Base-by-base conservation (phyloP, 2,888 invertebrate genomes). In the Bombylius discolor region DNA sequence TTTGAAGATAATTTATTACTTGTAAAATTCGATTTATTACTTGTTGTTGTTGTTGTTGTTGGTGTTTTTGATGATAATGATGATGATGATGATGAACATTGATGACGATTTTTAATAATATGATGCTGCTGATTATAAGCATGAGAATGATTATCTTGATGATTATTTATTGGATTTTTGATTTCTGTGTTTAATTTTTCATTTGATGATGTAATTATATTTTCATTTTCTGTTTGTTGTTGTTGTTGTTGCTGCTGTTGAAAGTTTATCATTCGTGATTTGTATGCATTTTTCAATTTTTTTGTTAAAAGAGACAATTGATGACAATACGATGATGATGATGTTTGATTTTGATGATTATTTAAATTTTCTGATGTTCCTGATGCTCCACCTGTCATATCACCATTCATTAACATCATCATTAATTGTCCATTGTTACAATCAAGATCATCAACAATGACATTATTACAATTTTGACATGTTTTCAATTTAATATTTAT, bases 401-500 rank as follows among this genome's bases (percentile, higher is more conserved):
- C 36, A 36, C 36, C 36, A 36, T 9, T 31, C 46, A 48, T 33
- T 53, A 42, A 23, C 31, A 5, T 12, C 12, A 9, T 13, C 12
- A 45, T 49, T 32, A 50, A 36, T 50, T 46, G 5, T 47, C 13
- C 36, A 45, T 14, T 45, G 36, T 47, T 49, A 33, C 53, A 55
- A 42, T 50, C 52, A 12, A 58, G n/a, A 42, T 60, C 59, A 58
- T 60, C 59, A 48, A 60, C 52, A 52, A 55, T 46, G 33, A 60
- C 55, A 53, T 60, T 56, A 45, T 53, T 56, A 47, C 60, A 60
- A 59, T 55, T 58, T 51, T 60, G 57, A 48, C 61, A 61, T 53
- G 61, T 52, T 56, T 58, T 61, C 31, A 61, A 51, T 53, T 61
- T 61, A 52, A 61, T 48, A 53, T 58, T 59, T 44, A 61, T 56